Base-by-base conservation (phyloP, 1,140 invertebrate genomes). In the Hydropsyche tenuis region DNA sequence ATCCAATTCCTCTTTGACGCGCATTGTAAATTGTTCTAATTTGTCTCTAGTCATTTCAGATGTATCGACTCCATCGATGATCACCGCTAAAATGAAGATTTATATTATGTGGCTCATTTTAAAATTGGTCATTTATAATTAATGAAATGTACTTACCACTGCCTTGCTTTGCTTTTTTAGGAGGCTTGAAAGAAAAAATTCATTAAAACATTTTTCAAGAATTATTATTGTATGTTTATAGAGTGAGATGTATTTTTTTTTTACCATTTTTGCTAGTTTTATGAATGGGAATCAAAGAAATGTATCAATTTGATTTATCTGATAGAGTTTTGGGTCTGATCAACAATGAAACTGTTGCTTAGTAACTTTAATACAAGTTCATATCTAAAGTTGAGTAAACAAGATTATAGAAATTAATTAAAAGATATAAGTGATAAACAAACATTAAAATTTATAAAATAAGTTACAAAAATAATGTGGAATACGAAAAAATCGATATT, bases 41-140 rank as follows among this genome's bases (percentile, higher is more conserved):
- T 97, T 95, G 81, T 98, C 96, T 79, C 95, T 89, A 18, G 91
- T 92, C 96, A 98, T 98, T 81, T 96, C 92, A 14, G 93, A 91
- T 20, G 95, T 96, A 45, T 96, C 91, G 7, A 96, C 91, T 46
- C 95, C 95, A 90, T 97, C 95, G 72, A 97, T 93, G 22, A 96
- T 85, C 23, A 87, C 87, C 75, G 85, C 87, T 83, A 75, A 42
- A 71, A 71, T 37, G 12, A 16, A 20, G 6, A 16, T 30, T 43
- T 43, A 43, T 5, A 20, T 18, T n/a, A 63, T 63, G n/a, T 30
- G n/a, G 18, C 9, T 65, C 23, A 65, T 65, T 43, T 16, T 16
- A 4, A 5, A 51, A 5, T 5, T 22, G 22, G 12, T 9, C 22
- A 62, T 62, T 23, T 20, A 62, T 62, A 9, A 25, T 62, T 23